Conservation (phyloP, 2,888 invertebrate species). For the Macaria notata region DNA sequence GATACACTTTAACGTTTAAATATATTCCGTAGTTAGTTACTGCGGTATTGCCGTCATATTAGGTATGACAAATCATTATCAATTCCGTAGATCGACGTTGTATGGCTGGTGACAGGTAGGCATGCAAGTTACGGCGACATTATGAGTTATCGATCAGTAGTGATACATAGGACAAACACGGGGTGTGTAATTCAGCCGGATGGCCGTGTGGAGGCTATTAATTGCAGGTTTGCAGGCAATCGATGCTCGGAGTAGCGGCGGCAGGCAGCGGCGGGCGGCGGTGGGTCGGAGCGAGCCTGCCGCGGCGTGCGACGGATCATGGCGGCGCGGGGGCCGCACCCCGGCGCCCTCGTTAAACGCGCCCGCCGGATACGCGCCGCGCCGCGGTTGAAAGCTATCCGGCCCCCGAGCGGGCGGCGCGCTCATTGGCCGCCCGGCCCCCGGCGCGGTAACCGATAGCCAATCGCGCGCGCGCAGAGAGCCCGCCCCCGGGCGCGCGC, state of each 20-base stretch:
- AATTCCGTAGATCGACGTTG: conserved; percentile 4
- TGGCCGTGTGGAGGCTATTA: conserved; percentile 75
- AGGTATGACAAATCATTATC: no score
- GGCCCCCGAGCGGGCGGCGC: conserved; percentile 67
- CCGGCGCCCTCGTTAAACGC: conserved; percentile 77
- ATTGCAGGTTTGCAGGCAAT: conserved; percentile 78
- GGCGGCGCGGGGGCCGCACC: conserved; percentile 76
- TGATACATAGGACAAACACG: conserved; percentile 54
- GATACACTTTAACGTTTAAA: no score
- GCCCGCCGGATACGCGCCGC: conserved; percentile 72
- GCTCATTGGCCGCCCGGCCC: conserved; percentile 71
- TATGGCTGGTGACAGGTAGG: conserved; percentile 27
- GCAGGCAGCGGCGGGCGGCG: conserved; percentile 36
- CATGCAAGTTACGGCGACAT: conserved; percentile 43
- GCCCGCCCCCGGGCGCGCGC: conserved; percentile 51
- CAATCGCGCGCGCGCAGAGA: conserved; percentile 60
- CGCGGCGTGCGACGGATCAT: conserved; percentile 78
- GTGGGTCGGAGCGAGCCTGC: conserved; percentile 35
- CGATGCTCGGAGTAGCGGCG: conserved; percentile 58
- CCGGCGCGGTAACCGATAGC: conserved; percentile 71
- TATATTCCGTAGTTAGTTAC: no score
- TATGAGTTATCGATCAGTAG: conserved; percentile 50
- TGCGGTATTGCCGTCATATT: no score
- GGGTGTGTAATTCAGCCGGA: conserved; percentile 72
- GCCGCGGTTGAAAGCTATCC: conserved; percentile 75